Evolutionary conservation across 1,140 invertebrate species (phyloP).

Genomic region (Pseudomyrmex sp.): DNA sequence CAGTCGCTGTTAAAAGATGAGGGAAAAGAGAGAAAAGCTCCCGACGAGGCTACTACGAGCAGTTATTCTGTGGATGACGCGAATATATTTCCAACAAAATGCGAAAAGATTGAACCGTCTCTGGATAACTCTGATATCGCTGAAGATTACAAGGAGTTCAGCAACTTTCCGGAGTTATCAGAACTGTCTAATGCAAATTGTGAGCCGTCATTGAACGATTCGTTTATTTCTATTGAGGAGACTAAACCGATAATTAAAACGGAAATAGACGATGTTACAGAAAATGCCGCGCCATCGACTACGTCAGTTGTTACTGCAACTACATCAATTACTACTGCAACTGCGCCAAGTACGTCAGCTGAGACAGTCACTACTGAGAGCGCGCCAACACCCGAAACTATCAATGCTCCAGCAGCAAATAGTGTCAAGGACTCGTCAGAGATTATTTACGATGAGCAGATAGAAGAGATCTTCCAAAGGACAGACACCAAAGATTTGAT

Average conservation of each 20-base stretch:
- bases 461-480: slow-evolving; percentile 29
- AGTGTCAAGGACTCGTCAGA: background rate
- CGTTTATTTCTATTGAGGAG: slow-evolving; percentile 11
- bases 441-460: slow-evolving; percentile 5
- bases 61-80: background rate
- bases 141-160: background rate
- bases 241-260: background rate
- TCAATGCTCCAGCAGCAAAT: too few species aligned
- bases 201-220: background rate
- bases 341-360: background rate
- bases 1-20: background rate
- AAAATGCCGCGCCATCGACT: too few species aligned
- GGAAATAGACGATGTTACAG: background rate
- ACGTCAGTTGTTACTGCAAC: background rate
- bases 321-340: background rate
- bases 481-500: slow-evolving; percentile 65
- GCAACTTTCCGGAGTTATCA: background rate
- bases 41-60: background rate
- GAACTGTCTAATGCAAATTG: background rate
- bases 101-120: background rate
- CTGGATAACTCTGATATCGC: background rate
- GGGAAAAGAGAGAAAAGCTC: background rate
- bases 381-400: background rate
- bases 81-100: background rate
- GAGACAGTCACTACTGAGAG: background rate